A percentile compares a stretch with the other conserved stretches of the same genome.
Evolutionary conservation across 2,888 invertebrate species (phyloP).

Genomic region (Synanthedon tipuliformis): DNA sequence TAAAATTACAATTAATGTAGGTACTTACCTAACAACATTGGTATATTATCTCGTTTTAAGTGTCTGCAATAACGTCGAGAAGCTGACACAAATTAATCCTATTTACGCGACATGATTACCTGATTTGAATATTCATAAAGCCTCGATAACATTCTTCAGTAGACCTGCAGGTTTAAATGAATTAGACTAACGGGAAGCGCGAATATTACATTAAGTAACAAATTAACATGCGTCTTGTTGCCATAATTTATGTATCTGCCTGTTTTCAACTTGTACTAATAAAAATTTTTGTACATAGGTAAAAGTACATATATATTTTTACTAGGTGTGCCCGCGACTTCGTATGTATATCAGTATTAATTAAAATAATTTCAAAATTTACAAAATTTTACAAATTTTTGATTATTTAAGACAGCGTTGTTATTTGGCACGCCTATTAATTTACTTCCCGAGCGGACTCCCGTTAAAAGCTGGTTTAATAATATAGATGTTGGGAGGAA

Average conservation of each 20-base stretch:
- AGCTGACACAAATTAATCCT: constrained; percentile 25
- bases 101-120: constrained; percentile 22
- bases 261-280: not conserved
- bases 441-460: constrained; percentile 17
- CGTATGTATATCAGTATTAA: no score
- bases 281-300: not conserved
- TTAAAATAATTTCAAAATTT: no score
- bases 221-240: not conserved
- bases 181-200: constrained; percentile 1
- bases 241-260: no score
- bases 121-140: constrained; percentile 25
- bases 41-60: not conserved
- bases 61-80: constrained; percentile 5
- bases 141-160: constrained; percentile 21
- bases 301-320: no score
- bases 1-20: no score
- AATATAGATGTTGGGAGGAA: constrained; percentile 17
- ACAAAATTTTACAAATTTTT: not conserved
- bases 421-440: constrained; percentile 28
- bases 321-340: no score
- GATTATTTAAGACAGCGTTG: not conserved
- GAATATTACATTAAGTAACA: constrained; percentile 7
- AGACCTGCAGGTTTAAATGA: constrained; percentile 13
- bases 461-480: constrained; percentile 43
- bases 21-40: not conserved